Conservation (phyloP, 2,113 vertebrate species). For the Cololabis saira region DNA sequence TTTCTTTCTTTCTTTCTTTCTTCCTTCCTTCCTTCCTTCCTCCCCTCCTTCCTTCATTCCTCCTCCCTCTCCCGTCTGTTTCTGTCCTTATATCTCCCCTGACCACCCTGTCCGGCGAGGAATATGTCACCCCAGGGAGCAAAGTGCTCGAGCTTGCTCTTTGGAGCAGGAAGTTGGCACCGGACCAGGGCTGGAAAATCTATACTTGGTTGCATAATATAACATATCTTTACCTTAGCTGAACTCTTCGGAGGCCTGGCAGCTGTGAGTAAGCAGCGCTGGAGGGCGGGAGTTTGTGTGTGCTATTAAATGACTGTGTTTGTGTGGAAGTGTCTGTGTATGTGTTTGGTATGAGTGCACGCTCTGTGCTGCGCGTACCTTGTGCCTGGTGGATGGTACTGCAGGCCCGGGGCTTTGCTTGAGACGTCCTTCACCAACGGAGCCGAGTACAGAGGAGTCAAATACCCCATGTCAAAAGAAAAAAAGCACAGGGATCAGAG, state of each 20-base stretch:
- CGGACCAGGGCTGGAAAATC: constrained; percentile 82
- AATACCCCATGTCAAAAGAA: constrained; percentile 45
- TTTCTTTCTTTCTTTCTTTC: background rate
- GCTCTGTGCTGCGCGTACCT: constrained; percentile 65
- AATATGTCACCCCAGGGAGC: constrained; percentile 71
- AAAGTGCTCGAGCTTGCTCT: constrained; percentile 62
- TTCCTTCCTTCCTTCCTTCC: background rate
- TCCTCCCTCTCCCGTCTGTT: constrained; percentile 16
- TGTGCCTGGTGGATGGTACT: constrained; percentile 52
- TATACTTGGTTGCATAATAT: constrained; percentile 85
- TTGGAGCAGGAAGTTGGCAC: constrained; percentile 82
- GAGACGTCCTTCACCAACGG: constrained; percentile 36
- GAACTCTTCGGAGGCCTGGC: constrained; percentile 81
- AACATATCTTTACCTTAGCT: constrained; percentile 85
- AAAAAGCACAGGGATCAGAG: constrained; percentile 32
- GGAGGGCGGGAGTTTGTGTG: constrained; percentile 66
- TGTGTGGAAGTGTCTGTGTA: constrained; percentile 64
- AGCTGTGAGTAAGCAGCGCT: constrained; percentile 79
- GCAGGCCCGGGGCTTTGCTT: constrained; percentile 62
- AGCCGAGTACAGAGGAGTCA: constrained; percentile 50
- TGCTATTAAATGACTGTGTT: constrained; percentile 66
- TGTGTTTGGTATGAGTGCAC: constrained; percentile 52
- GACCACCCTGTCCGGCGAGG: constrained; percentile 47
- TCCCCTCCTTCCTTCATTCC: constrained; percentile 2
- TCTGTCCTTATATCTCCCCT: constrained; percentile 30